phyloP scores from a whole-genome alignment of 2,888 invertebrate species.

The Minunthozetes semirufus region DNA sequence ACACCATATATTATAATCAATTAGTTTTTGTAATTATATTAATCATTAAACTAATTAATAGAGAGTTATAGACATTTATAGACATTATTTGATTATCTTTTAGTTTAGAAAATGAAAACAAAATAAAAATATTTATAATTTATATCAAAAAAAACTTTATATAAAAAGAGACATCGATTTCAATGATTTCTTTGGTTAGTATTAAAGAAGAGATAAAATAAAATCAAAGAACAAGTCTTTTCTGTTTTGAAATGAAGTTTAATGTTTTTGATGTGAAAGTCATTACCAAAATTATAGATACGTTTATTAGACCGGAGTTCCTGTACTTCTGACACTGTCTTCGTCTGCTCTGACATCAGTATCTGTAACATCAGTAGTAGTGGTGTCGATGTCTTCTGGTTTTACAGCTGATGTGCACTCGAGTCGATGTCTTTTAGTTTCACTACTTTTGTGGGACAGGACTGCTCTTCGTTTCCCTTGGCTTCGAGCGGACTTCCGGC shows the following conservation, averaged over 20 bases:
- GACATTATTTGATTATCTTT: constrained; percentile 15
- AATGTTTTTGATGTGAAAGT: not conserved
- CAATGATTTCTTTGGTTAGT: constrained; percentile 23
- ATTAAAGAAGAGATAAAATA: constrained; percentile 9
- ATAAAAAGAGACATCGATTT: not conserved
- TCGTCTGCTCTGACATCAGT: constrained; percentile 12
- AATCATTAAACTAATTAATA: not conserved
- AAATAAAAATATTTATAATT: constrained; percentile 1
- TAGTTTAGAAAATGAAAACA: not conserved
- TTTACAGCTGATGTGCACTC: constrained; percentile 12
- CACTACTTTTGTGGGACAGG: constrained; percentile 7
- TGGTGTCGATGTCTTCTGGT: not conserved
- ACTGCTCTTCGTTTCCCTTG: constrained; percentile 23
- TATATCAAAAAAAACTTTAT: constrained; percentile 7
- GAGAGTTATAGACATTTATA: no score
- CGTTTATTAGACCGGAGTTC: constrained; percentile 28
- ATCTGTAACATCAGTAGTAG: not conserved
- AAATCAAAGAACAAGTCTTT: not conserved
- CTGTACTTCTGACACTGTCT: constrained; percentile 3
- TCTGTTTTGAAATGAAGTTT: not conserved
- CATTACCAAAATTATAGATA: constrained; percentile 24
- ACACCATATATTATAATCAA: constrained; percentile 21
- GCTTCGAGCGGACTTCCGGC: constrained; percentile 23
- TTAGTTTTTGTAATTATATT: not conserved
- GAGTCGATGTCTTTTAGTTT: constrained; percentile 3